Evolutionary conservation across 2,113 vertebrate genomes (phyloP), one percentile per base, ranked within the genome.

Genomic region (Tyrannus savana): DNA sequence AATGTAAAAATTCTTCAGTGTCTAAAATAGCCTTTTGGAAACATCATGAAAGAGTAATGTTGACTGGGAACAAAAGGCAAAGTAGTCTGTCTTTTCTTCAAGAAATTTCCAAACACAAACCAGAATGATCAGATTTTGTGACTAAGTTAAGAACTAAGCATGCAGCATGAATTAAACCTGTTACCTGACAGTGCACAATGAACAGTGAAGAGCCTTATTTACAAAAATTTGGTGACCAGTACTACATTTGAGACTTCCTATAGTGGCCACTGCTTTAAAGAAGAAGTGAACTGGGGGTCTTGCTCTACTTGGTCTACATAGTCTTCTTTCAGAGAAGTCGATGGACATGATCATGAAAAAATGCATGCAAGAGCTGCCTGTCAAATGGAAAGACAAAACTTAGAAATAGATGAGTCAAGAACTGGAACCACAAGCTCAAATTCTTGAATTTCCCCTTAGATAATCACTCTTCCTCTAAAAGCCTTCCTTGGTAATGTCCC

Each of bases 21-120:
- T 64, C 66, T 73, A 60, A 94, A 96, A 76, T 25, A 92, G 66
- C 31, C 42, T 37, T 33, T 53, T 86, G 64, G 35, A 91, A 87
- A 69, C 13, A 22, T 42, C 0, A 0, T 59, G 47, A 59, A n/a
- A 52, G 10, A 25, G 10, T 35, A 63, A 6, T 1, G 21, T 44
- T 59, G 41, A 49, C 11, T 64, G 37, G 28, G 17, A 56, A 19
- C 31, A 67, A 67, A 72, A 83, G 39, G n/a, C 23, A 33, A 66
- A 75, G 30, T 49, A 42, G 13, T 66, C 49, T 77, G 19, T 46
- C 35, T 50, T 87, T 77, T 52, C 53, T 58, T 41, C 28, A 71
- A 92, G 69, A 72, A 73, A 56, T 62, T 56, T 93, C 23, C 56
- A 73, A 83, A 64, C 46, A 66, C 17, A 72, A 96, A 81, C 60